Conservation (phyloP, 2,797 vertebrate genomes). For the Melanotaenia parkinsoni region DNA sequence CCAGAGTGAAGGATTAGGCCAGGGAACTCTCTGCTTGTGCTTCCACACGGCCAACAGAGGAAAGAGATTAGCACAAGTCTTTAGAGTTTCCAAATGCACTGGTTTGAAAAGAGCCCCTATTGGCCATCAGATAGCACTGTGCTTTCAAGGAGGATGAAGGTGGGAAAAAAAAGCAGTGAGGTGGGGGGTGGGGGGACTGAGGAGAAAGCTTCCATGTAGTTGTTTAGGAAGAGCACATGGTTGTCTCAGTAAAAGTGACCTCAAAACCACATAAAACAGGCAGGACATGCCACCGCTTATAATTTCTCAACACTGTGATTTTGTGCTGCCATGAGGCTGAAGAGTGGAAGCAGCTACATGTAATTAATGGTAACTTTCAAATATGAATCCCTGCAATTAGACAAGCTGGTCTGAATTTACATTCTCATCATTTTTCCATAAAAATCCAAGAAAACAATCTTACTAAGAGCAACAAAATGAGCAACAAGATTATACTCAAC, state of each 20-base stretch:
- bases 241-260: conserved; percentile 30
- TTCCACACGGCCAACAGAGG: conserved; percentile 56
- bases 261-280: conserved; percentile 13
- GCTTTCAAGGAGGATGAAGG: conserved; percentile 38
- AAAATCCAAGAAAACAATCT: not conserved
- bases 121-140: conserved; percentile 27
- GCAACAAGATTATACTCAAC: too few relatives aligned
- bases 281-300: not conserved
- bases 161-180: conserved; percentile 50
- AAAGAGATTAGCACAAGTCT: conserved; percentile 69
- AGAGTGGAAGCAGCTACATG: not conserved
- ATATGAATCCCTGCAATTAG: not conserved
- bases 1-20: conserved; percentile 74
- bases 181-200: not conserved
- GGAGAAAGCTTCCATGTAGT: conserved; percentile 30
- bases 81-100: conserved; percentile 48
- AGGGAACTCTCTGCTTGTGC: conserved; percentile 56
- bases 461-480: too few relatives aligned
- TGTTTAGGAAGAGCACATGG: conserved; percentile 28
- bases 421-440: not conserved
- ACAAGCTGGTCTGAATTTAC: not conserved
- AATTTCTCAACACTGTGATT: too few relatives aligned
- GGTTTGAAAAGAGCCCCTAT: conserved; percentile 48
- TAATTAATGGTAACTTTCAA: not conserved
- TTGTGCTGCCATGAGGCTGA: not conserved